These are phyloP conservation scores for Pedionomus torquatus DNA, from an alignment of 2,113 vertebrate species.

Conservation along the genomic window DNA sequence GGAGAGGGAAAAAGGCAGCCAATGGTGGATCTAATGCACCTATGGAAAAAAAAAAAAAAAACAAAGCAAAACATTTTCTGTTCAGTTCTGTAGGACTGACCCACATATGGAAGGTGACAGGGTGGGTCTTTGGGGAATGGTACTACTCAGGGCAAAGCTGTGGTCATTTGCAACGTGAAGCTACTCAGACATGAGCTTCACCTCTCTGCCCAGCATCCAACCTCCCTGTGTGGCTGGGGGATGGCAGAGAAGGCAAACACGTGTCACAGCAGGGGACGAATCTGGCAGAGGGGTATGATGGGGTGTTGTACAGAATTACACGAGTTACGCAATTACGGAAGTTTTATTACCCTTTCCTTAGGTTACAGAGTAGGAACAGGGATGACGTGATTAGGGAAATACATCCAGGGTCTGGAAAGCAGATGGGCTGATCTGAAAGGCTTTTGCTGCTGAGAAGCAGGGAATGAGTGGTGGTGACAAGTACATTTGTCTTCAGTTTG, in stretches of 20 bases:
- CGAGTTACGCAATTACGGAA: background rate
- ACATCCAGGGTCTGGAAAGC: background rate
- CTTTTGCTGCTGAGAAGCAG: background rate
- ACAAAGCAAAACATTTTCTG: background rate
- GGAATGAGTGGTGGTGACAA: background rate
- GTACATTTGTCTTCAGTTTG: constrained; percentile 20
- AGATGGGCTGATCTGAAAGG: background rate
- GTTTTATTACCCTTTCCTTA: background rate
- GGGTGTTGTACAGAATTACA: background rate
- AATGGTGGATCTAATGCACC: fast-evolving
- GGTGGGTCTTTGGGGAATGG: background rate
- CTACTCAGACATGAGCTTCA: background rate
- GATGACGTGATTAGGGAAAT: background rate
- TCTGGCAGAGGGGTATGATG: background rate
- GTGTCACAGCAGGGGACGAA: background rate
- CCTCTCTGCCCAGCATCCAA: background rate
- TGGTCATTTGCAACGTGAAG: background rate
- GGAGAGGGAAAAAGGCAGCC: background rate
- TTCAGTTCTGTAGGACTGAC: background rate
- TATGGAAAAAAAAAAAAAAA: background rate
- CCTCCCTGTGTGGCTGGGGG: background rate
- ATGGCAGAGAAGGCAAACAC: background rate
- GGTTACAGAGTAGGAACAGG: background rate
- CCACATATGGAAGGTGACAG: background rate
- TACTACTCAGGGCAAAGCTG: background rate